phyloP scores from a whole-genome alignment of 2,888 invertebrate genomes.

The Emmelina monodactyla region DNA sequence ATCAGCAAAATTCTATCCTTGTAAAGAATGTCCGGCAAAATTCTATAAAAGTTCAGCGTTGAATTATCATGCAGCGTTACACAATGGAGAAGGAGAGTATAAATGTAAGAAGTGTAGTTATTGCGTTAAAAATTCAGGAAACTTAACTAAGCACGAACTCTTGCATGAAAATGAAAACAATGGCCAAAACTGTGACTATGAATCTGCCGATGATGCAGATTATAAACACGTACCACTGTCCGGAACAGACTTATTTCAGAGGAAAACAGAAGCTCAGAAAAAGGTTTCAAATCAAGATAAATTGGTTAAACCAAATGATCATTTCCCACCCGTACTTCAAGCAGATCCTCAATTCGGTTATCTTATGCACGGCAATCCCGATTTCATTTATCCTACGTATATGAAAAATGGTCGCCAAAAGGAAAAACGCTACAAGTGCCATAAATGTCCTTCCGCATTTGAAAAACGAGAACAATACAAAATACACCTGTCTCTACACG shows the following conservation, averaged over 20 bases:
- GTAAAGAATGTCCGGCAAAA: slow-evolving; percentile 74
- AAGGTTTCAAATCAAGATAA: slow-evolving; percentile 53
- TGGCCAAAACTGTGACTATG: slow-evolving; percentile 40
- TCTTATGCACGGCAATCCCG: slow-evolving; percentile 77
- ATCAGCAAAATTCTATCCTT: slow-evolving; percentile 38
- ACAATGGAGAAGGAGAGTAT: slow-evolving; percentile 70
- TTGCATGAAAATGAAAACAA: slow-evolving; percentile 55
- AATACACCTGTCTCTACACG: slow-evolving; percentile 82
- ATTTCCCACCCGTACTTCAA: slow-evolving; percentile 58
- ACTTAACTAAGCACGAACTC: slow-evolving; percentile 71
- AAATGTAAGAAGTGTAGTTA: slow-evolving; percentile 77
- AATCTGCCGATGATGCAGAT: slow-evolving; percentile 55
- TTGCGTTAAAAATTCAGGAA: slow-evolving; percentile 72
- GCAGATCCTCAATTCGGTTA: slow-evolving; percentile 74
- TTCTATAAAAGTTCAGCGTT: slow-evolving; percentile 77
- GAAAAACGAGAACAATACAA: slow-evolving; percentile 86
- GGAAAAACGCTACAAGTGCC: slow-evolving; percentile 82
- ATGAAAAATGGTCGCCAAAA: slow-evolving; percentile 77
- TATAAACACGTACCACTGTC: slow-evolving; percentile 68
- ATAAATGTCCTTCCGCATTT: slow-evolving; percentile 87
- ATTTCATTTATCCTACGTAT: slow-evolving; percentile 78
- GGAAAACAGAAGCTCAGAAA: slow-evolving; percentile 68
- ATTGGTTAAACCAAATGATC: slow-evolving; percentile 55
- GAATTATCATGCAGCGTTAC: slow-evolving; percentile 73
- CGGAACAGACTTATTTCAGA: slow-evolving; percentile 71